A percentile compares a stretch with the other conserved stretches of the same genome.
These are phyloP conservation scores for Clarias platycephalus DNA, from an alignment of 2,797 vertebrate genomes.

Conservation along the genomic window DNA sequence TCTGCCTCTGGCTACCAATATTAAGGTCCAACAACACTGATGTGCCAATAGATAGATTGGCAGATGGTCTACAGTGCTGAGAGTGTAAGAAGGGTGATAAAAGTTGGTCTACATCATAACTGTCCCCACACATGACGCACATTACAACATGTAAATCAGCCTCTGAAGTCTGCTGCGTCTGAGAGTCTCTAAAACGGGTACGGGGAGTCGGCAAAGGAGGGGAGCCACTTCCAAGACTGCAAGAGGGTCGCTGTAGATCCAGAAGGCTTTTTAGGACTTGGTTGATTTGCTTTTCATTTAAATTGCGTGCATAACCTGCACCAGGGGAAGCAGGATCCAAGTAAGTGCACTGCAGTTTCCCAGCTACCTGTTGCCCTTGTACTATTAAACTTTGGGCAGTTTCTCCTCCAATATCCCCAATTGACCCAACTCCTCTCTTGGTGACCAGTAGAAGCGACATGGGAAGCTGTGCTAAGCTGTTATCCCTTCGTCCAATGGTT, in stretches of 20 bases:
- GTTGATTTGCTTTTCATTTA: slow-evolving; percentile 91
- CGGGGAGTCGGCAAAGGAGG: slow-evolving; percentile 73
- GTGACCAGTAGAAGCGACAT: slow-evolving; percentile 89
- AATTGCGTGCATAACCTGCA: slow-evolving; percentile 87
- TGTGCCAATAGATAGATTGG: slow-evolving; percentile 73
- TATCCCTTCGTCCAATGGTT: slow-evolving; percentile 82
- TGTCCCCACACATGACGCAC: slow-evolving; percentile 96
- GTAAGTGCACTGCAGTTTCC: slow-evolving; percentile 87
- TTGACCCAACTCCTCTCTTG: slow-evolving; percentile 84
- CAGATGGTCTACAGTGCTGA: slow-evolving; percentile 81
- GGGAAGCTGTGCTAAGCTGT: slow-evolving; percentile 80
- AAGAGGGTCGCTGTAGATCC: slow-evolving; percentile 78
- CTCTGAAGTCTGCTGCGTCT: slow-evolving; percentile 73
- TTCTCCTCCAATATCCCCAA: slow-evolving; percentile 86
- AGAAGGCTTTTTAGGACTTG: slow-evolving; percentile 86
- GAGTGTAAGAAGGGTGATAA: slow-evolving; percentile 86
- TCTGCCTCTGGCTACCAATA: slow-evolving; percentile 81
- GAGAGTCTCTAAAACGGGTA: slow-evolving; percentile 80
- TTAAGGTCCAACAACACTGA: slow-evolving; percentile 84
- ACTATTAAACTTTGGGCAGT: slow-evolving; percentile 89
- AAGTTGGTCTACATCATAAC: slow-evolving; percentile 85
- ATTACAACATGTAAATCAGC: slow-evolving; percentile 87
- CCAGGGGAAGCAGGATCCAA: slow-evolving; percentile 89
- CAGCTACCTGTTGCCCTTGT: slow-evolving; percentile 89
- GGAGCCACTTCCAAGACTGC: slow-evolving; percentile 78